Percentiles rank a stretch among this genome's conserved stretches.
phyloP scores from a whole-genome alignment of 2,797 vertebrate species.

The Ctenochaetus hawaiiensis region DNA sequence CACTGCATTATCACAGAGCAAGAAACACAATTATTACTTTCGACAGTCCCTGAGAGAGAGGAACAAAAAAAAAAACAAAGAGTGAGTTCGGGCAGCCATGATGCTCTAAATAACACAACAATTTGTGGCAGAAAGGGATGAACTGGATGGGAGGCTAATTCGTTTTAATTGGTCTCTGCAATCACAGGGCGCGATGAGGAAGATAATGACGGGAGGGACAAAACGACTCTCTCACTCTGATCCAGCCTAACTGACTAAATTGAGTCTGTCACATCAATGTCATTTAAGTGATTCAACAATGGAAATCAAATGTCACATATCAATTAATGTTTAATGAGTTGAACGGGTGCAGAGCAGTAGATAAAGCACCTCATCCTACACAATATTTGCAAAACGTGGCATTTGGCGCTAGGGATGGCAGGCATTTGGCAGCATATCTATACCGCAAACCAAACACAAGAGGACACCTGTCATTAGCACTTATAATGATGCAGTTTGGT shows the following conservation, averaged over 20 bases:
- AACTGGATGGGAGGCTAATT: constrained; percentile 69
- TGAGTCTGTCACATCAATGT: constrained; percentile 77
- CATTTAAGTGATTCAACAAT: constrained; percentile 69
- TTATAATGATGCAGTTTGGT: constrained; percentile 66
- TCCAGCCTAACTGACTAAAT: constrained; percentile 72
- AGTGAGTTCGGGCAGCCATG: constrained; percentile 48
- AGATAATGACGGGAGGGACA: constrained; percentile 72
- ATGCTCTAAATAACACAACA: constrained; percentile 73
- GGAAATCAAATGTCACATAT: constrained; percentile 74
- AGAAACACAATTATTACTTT: constrained; percentile 80
- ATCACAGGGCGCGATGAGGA: constrained; percentile 69
- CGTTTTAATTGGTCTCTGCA: constrained; percentile 77
- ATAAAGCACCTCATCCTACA: constrained; percentile 41
- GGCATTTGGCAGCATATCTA: constrained; percentile 56
- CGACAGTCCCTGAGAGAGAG: constrained; percentile 60
- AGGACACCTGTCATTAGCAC: constrained; percentile 75
- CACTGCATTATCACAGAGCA: constrained; percentile 69
- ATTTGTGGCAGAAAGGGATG: constrained; percentile 58
- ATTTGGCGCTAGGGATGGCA: constrained; percentile 29
- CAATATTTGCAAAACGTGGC: constrained; percentile 38
- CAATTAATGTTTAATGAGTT: constrained; percentile 75
- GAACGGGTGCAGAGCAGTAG: constrained; percentile 42
- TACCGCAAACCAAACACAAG: constrained; percentile 59
- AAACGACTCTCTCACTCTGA: constrained; percentile 67
- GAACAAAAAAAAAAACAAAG: constrained; percentile 55